phyloP scores from a whole-genome alignment of 2,888 invertebrate species.

The Aelia acuminata region DNA sequence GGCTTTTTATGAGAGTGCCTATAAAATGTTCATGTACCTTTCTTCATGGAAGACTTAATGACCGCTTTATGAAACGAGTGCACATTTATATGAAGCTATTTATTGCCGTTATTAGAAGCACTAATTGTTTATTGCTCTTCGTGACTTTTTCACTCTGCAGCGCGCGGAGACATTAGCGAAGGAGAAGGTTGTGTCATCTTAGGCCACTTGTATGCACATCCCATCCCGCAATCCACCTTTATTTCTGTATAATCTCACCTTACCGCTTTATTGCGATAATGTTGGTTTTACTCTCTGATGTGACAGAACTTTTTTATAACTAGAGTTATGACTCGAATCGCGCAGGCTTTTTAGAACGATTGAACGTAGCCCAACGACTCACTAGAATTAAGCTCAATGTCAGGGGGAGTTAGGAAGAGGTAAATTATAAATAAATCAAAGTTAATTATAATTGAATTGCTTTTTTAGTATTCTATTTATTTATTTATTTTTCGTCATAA shows the following conservation, averaged over 20 bases:
- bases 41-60: conserved; percentile 13
- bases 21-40: conserved; percentile 25
- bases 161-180: neutral
- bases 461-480: too few relatives aligned
- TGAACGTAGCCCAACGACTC: neutral
- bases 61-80: conserved; percentile 17
- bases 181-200: neutral
- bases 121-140: conserved; percentile 43
- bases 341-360: neutral
- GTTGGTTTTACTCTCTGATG: neutral
- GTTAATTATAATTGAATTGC: too few relatives aligned
- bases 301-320: neutral
- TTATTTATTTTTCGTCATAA: too few relatives aligned
- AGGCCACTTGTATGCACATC: neutral
- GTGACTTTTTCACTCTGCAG: neutral
- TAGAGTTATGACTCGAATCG: neutral
- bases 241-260: neutral
- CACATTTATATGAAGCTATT: conserved; percentile 44
- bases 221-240: neutral
- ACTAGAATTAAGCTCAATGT: too few relatives aligned
- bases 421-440: too few relatives aligned
- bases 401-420: too few relatives aligned
- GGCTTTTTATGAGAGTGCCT: neutral
- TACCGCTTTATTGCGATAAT: neutral
- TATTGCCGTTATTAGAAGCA: conserved; percentile 29